Evolutionary conservation across 1,140 invertebrate species (phyloP).

Genomic region (Mamestra configurata): DNA sequence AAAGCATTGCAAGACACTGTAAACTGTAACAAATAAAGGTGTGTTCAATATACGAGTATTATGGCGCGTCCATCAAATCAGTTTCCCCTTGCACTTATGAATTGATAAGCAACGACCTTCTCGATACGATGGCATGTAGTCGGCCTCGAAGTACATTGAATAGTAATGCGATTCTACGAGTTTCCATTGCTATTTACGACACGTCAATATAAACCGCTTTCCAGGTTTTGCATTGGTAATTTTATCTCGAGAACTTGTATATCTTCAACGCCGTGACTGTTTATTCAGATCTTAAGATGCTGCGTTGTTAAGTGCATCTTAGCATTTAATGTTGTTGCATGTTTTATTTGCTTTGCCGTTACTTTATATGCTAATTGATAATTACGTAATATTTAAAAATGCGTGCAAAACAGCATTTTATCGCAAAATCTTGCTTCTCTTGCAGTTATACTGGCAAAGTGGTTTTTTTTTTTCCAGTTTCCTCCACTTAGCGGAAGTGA

Average conservation of each 20-base stretch:
- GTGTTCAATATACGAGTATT: not conserved
- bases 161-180: conserved; percentile 51
- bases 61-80: conserved; percentile 35
- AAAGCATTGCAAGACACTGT: not conserved
- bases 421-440: not conserved
- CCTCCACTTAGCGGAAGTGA: not conserved
- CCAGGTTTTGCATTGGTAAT: conserved; percentile 30
- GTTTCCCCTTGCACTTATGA: conserved; percentile 57
- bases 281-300: conserved; percentile 14
- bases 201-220: conserved; percentile 48
- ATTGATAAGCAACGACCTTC: conserved; percentile 65
- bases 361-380: not conserved
- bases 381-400: not conserved
- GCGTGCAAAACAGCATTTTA: not conserved
- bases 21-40: not conserved
- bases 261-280: conserved; percentile 5
- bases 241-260: conserved; percentile 23
- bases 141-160: conserved; percentile 50
- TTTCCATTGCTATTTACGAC: conserved; percentile 52
- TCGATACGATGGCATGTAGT: conserved; percentile 57
- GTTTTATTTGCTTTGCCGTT: not conserved
- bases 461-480: not conserved
- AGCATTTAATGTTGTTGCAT: not conserved
- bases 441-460: not conserved
- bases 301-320: conserved; percentile 3